Evolutionary conservation across 2,797 vertebrate genomes (phyloP).

Genomic region (Poecilia gillii): DNA sequence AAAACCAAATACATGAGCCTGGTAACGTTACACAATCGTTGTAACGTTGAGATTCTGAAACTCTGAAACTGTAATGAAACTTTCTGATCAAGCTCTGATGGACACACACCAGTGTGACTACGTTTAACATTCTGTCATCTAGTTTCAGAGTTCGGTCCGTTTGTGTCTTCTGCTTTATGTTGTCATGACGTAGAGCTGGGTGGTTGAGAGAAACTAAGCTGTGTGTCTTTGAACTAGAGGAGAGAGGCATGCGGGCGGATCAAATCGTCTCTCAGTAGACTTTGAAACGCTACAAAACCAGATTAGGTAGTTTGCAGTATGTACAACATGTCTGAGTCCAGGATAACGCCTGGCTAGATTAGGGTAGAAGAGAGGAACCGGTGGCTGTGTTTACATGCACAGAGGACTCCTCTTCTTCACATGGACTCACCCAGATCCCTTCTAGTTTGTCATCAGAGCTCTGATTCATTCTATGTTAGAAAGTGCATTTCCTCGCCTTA

Average conservation of each 20-base stretch:
- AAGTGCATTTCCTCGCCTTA: background rate
- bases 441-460: background rate
- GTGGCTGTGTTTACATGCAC: slow-evolving; percentile 58
- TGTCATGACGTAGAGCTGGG: background rate
- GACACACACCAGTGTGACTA: slow-evolving; percentile 3
- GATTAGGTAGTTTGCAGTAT: slow-evolving; percentile 39
- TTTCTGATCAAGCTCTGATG: background rate
- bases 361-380: slow-evolving; percentile 33
- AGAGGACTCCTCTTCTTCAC: slow-evolving; percentile 33
- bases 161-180: background rate
- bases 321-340: slow-evolving; percentile 37
- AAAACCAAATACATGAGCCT: background rate
- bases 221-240: slow-evolving; percentile 19
- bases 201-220: background rate
- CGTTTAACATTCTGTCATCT: slow-evolving; percentile 31
- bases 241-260: slow-evolving; percentile 58
- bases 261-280: slow-evolving; percentile 34
- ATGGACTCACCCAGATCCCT: background rate
- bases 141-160: slow-evolving; percentile 18
- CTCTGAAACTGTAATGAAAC: slow-evolving; percentile 1
- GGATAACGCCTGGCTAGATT: slow-evolving; percentile 10
- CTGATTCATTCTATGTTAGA: background rate
- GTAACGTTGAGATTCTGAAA: background rate
- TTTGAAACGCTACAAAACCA: slow-evolving; percentile 50
- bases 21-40: background rate